A percentile compares a stretch with the other conserved stretches of the same genome.
Evolutionary conservation across 2,113 vertebrate species (phyloP).

Genomic region (Grantiella picta): DNA sequence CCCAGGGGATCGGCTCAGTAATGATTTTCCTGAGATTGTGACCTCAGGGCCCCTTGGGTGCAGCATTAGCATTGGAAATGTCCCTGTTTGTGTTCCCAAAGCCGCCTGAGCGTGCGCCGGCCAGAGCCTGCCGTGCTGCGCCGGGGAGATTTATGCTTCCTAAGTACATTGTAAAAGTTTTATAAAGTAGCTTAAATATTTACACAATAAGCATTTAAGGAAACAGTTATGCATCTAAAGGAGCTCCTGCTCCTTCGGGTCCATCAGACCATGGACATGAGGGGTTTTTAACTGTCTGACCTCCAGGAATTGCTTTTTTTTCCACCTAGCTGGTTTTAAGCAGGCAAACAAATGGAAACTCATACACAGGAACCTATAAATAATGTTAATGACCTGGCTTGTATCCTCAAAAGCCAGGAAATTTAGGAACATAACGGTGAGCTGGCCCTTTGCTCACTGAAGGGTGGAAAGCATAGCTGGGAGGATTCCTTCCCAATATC

Average conservation of each 20-base stretch:
- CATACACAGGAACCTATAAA: conserved; percentile 67
- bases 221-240: not conserved
- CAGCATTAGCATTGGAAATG: not conserved
- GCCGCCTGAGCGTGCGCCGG: not conserved
- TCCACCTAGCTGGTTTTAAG: conserved; percentile 39
- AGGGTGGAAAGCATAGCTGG: not conserved
- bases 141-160: conserved; percentile 21
- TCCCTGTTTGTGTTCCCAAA: conserved; percentile 1
- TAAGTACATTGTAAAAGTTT: conserved; percentile 50
- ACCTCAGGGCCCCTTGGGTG: not conserved
- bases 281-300: not conserved
- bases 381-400: conserved; percentile 61
- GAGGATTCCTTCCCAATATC: not conserved
- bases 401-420: conserved; percentile 59
- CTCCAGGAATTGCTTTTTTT: conserved; percentile 42
- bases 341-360: conserved; percentile 63
- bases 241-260: conserved; percentile 29
- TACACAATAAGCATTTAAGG: conserved; percentile 61
- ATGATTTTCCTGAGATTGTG: not conserved
- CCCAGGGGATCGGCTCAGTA: not conserved
- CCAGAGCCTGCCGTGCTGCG: not conserved
- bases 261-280: not conserved
- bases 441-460: not conserved
- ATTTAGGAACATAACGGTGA: not conserved
- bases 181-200: conserved; percentile 64